phyloP scores from a whole-genome alignment of 2,888 invertebrate species.

The Griposia aprilina region DNA sequence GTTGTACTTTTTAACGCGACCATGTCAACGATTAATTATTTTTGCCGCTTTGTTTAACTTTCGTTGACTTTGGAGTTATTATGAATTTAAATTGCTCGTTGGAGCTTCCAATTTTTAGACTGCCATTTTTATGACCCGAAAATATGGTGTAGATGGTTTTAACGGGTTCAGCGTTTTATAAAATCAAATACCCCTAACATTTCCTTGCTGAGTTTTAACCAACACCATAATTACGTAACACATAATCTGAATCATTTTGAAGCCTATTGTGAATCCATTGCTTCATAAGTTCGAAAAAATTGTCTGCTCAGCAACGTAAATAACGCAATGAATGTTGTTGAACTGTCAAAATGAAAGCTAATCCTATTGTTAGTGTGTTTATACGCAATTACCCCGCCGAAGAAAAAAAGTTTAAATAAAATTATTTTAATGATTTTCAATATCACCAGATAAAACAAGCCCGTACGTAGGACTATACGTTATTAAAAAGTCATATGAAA shows the following conservation, averaged over 20 bases:
- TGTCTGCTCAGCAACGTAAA: no score
- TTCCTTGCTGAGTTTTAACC: neutral
- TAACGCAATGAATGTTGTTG: no score
- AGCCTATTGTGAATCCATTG: no score
- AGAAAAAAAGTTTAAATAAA: no score
- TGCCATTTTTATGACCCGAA: slow-evolving; percentile 68
- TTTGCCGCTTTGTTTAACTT: slow-evolving; percentile 86
- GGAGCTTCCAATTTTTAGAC: slow-evolving; percentile 74
- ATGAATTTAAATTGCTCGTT: slow-evolving; percentile 86
- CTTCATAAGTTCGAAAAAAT: no score
- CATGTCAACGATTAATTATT: slow-evolving; percentile 86
- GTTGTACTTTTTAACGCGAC: slow-evolving; percentile 68
- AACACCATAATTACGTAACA: no score
- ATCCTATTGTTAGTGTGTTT: no score
- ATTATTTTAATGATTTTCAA: neutral
- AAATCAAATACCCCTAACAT: slow-evolving; percentile 8
- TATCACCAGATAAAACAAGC: neutral
- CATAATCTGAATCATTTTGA: no score
- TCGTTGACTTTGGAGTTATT: slow-evolving; percentile 85
- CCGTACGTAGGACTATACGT: neutral
- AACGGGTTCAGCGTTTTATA: slow-evolving; percentile 13
- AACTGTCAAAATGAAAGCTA: no score
- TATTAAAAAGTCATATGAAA: slow-evolving; percentile 8
- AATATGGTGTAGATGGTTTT: slow-evolving; percentile 22
- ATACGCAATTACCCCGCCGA: no score